phyloP scores from a whole-genome alignment of 1,140 invertebrate species.

The Ectropis grisescens region DNA sequence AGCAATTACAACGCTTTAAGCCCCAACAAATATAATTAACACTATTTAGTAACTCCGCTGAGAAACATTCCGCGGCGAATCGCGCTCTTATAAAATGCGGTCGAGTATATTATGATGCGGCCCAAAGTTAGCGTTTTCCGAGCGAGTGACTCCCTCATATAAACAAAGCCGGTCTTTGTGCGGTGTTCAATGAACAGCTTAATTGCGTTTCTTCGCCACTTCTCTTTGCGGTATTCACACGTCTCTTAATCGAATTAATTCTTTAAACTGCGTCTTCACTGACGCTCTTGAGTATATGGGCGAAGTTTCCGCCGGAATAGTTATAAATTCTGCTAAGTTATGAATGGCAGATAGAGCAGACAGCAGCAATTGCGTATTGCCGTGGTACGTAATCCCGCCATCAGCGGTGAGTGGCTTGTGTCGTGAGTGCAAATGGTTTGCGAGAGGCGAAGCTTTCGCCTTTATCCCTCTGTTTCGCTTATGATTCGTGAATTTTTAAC shows the following conservation, averaged over 20 bases:
- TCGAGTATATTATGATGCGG: slow-evolving; percentile 15
- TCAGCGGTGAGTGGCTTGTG: slow-evolving; percentile 5
- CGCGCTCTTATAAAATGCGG: slow-evolving; percentile 10
- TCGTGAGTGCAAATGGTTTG: slow-evolving; percentile 22
- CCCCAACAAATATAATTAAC: no score
- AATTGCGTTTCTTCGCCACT: slow-evolving; percentile 53
- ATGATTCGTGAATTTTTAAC: slow-evolving; percentile 52
- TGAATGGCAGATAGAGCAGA: no score
- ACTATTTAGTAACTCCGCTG: no score
- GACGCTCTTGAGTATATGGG: no score
- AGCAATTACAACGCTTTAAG: slow-evolving; percentile 54
- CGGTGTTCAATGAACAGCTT: slow-evolving; percentile 55
- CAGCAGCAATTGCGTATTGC: no score
- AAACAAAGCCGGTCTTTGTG: slow-evolving; percentile 45
- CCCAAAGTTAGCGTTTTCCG: slow-evolving; percentile 25
- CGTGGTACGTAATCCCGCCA: slow-evolving; percentile 5
- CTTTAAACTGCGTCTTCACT: slow-evolving; percentile 9
- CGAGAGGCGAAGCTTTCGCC: slow-evolving; percentile 8
- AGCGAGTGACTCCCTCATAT: slow-evolving; percentile 25
- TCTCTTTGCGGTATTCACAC: slow-evolving; percentile 23
- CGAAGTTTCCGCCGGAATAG: no score
- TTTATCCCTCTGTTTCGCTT: slow-evolving; percentile 27
- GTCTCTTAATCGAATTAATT: slow-evolving; percentile 37
- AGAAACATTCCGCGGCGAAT: no score
- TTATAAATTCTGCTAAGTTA: no score